Evolutionary conservation across 2,888 invertebrate species (phyloP), one percentile per base, ranked within the genome.

Genomic region (Lepidocyrtoides sp.): DNA sequence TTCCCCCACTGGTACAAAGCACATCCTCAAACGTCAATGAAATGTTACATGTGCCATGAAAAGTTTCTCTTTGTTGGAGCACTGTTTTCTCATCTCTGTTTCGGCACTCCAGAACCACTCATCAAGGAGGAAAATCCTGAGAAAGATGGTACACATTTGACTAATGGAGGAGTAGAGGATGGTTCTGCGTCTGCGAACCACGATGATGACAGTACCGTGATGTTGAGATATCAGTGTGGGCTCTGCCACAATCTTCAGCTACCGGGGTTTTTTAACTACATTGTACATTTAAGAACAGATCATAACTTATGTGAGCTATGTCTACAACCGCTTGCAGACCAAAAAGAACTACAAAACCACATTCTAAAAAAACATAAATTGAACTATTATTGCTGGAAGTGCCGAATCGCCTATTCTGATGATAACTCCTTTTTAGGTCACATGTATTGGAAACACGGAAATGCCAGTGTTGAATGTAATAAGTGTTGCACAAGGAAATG

Each of bases 401-500:
- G 98, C 95, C 98, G 98, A 44, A 97, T 98, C 92, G 97, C 98
- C 0, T 98, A 98, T 95, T 96, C 98, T 93, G 98, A 98, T 95
- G 98, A 98, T 95, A 97, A 97, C 85, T 98, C 98, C 94, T 98
- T 98, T 91, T 98, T 97, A 17, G 98, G 98, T 95, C 98, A 98
- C 95, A 96, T 98, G 87, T 98, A 98, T 95, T 98, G 98, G 98
- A 98, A 98, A 95, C 98, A 98, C 95, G 98, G 98, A 26, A 98
- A 98, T 1, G 98, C 98, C 95, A 98, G 98, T 95, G 97, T 97
- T 1, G 95, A 97, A 48, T 98, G 98, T 95, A 98, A 98, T 95
- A 97, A 96, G 94, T 98, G 98, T 95, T 95, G 98, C 82, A 98
- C 98, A 94, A 98, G 98, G 95, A 98, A 98, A 94, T 98, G 98